phyloP scores from a whole-genome alignment of 2,797 vertebrate species.

The Dryobates pubescens region DNA sequence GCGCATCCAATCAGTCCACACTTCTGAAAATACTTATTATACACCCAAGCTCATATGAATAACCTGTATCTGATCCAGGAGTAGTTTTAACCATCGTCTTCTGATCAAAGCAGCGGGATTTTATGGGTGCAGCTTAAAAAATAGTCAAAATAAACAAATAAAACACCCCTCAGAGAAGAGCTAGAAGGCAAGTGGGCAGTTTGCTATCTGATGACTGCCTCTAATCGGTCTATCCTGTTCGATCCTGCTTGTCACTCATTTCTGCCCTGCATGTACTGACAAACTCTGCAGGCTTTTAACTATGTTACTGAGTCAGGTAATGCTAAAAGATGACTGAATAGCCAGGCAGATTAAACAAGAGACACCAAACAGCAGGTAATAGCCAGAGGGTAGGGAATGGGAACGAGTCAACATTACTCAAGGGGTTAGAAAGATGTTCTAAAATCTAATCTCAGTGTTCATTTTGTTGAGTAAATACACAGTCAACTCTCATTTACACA shows the following conservation, averaged over 20 bases:
- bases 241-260: background rate
- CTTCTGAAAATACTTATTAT: background rate
- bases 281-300: slow-evolving; percentile 23
- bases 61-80: background rate
- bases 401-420: slow-evolving; percentile 67
- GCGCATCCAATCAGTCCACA: background rate
- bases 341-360: slow-evolving; percentile 40
- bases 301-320: background rate
- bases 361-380: slow-evolving; percentile 34
- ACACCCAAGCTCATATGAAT: background rate
- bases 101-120: background rate
- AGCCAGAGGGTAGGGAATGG: slow-evolving; percentile 37
- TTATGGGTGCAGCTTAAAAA: slow-evolving; percentile 5
- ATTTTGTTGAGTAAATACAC: slow-evolving; percentile 6
- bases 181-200: background rate
- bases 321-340: slow-evolving; percentile 32
- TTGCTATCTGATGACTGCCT: slow-evolving; percentile 31
- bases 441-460: slow-evolving; percentile 37
- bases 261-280: slow-evolving; percentile 18
- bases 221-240: slow-evolving; percentile 22
- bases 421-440: slow-evolving; percentile 21
- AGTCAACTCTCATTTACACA: slow-evolving; percentile 42
- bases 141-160: slow-evolving; percentile 27
- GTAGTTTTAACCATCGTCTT: background rate
- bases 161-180: background rate